Conservation (phyloP, 1,140 invertebrate species). For the Drosophila watanabei region DNA sequence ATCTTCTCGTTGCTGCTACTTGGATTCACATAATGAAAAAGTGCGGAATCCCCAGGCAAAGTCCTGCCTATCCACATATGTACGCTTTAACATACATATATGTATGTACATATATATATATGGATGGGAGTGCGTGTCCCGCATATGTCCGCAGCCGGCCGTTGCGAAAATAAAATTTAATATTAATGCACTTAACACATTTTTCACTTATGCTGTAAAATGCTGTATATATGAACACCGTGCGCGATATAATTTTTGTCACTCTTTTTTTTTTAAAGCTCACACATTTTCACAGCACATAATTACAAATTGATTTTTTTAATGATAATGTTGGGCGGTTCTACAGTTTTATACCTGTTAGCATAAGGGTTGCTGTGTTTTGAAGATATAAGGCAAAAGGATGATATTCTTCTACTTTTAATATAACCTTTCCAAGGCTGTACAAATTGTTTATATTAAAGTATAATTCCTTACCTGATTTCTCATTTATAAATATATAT, state of each 20-base stretch:
- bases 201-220: constrained; percentile 70
- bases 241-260: constrained; percentile 33
- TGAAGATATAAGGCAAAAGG: too few species aligned
- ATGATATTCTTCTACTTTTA: too few species aligned
- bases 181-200: constrained; percentile 79
- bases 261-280: constrained; percentile 36
- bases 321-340: constrained; percentile 51
- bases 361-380: background rate
- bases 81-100: background rate
- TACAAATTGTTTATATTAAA: too few species aligned
- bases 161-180: constrained; percentile 66
- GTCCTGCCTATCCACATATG: constrained; percentile 14
- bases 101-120: background rate
- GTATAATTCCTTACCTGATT: background rate
- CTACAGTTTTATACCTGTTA: constrained; percentile 13
- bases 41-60: constrained; percentile 18
- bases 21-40: constrained; percentile 63
- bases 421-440: background rate
- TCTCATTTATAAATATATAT: background rate
- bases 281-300: constrained; percentile 56
- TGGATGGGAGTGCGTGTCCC: constrained; percentile 7
- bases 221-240: constrained; percentile 29
- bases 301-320: constrained; percentile 81
- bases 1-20: constrained; percentile 47
- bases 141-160: constrained; percentile 32